Percentiles rank a stretch among this genome's conserved stretches.
These are phyloP conservation scores for Desmophyllum pertusum DNA, from an alignment of 92 coral and sea anemone genomes.

Conservation along the genomic window DNA sequence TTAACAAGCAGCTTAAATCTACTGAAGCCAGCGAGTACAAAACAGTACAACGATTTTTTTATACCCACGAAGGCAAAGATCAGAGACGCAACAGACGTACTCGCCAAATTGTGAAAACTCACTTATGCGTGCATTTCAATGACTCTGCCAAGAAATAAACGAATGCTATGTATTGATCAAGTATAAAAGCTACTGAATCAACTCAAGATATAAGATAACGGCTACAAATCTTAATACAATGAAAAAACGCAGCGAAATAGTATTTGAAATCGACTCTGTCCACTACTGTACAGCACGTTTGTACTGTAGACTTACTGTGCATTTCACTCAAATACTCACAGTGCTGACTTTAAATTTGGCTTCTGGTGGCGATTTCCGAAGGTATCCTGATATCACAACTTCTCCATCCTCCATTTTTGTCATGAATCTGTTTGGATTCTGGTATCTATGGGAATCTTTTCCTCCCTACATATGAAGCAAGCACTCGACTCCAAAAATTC, in stretches of 20 bases:
- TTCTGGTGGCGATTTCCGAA: constrained; percentile 74
- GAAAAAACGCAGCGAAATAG: not conserved
- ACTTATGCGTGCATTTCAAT: not conserved
- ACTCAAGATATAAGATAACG: not conserved
- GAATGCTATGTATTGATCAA: not conserved
- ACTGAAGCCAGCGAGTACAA: not conserved
- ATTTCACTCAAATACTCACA: constrained; percentile 13
- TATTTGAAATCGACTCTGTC: not conserved
- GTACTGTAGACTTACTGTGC: constrained; percentile 11
- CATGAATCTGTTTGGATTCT: constrained; percentile 19
- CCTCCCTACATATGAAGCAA: not conserved
- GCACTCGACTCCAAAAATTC: not conserved
- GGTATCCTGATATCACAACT: constrained; percentile 52
- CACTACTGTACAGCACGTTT: not conserved
- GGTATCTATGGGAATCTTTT: not conserved
- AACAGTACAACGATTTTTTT: not conserved
- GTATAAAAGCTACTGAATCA: not conserved
- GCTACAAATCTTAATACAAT: not conserved
- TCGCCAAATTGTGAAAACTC: not conserved
- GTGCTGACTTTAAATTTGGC: constrained; percentile 37
- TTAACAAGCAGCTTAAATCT: not conserved
- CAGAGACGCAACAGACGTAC: not conserved
- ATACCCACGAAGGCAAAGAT: not conserved
- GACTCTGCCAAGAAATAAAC: not conserved
- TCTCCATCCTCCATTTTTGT: constrained; percentile 42